Evolutionary conservation across 2,797 vertebrate species (phyloP).

Genomic region (Botia almorhae): DNA sequence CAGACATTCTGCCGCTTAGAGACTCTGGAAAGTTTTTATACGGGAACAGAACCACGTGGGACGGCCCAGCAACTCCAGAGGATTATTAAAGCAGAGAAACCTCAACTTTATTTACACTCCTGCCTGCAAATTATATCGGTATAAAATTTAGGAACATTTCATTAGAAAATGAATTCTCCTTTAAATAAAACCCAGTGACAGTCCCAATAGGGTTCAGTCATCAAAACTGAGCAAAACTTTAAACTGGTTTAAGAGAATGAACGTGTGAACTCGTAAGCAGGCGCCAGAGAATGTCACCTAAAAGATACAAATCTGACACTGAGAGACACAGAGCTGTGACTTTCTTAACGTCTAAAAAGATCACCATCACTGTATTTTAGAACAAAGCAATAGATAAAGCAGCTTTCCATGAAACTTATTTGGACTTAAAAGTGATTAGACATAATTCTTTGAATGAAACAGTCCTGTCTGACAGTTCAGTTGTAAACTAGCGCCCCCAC

Average conservation of each 20-base stretch:
- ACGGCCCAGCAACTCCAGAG: slow-evolving; percentile 66
- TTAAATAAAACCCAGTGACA: not conserved
- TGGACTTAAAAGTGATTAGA: not conserved
- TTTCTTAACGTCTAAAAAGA: not conserved
- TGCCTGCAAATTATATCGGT: too few species aligned
- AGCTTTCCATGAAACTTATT: not conserved
- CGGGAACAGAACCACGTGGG: slow-evolving; percentile 74
- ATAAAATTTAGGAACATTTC: too few species aligned
- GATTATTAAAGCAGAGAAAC: slow-evolving; percentile 50
- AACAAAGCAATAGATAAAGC: not conserved
- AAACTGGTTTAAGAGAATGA: slow-evolving; percentile 25
- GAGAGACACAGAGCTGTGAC: too few species aligned
- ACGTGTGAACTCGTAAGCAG: slow-evolving; percentile 42
- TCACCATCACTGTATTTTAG: too few species aligned
- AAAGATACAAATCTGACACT: not conserved
- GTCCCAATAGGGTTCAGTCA: not conserved
- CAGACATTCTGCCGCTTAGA: slow-evolving; percentile 74
- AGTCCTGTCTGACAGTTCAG: not conserved
- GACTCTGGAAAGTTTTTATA: slow-evolving; percentile 79
- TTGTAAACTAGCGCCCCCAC: slow-evolving; percentile 44
- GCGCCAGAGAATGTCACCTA: not conserved
- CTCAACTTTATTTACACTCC: not conserved
- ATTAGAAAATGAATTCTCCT: not conserved
- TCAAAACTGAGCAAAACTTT: not conserved
- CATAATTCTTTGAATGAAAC: not conserved